These are phyloP conservation scores for Scleropages formosus DNA, from an alignment of 2,797 vertebrate species.

Conservation along the genomic window DNA sequence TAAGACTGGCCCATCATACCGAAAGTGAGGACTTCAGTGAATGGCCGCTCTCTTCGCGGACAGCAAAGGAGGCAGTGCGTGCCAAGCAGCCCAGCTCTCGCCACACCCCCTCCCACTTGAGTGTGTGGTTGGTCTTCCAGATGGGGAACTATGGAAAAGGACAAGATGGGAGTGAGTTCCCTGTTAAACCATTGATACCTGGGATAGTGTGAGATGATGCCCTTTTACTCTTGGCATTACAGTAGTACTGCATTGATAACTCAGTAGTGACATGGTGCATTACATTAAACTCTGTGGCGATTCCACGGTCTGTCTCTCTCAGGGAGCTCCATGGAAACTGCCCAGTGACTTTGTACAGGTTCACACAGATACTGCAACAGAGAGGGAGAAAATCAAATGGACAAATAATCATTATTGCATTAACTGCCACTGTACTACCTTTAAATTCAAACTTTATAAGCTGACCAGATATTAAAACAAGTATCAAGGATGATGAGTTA, in stretches of 20 bases:
- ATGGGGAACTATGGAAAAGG: constrained; percentile 78
- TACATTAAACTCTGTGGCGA: constrained; percentile 87
- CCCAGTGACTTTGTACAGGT: constrained; percentile 91
- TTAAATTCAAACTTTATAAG: background rate
- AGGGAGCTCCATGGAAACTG: constrained; percentile 98
- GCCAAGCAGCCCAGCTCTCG: constrained; percentile 90
- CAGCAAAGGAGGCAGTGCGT: constrained; percentile 90
- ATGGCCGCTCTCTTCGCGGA: constrained; percentile 92
- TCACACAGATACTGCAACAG: constrained; percentile 82
- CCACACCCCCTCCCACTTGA: constrained; percentile 98
- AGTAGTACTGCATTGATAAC: background rate
- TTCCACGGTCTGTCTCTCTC: constrained; percentile 88
- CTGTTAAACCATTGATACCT: background rate
- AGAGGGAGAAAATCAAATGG: constrained; percentile 34
- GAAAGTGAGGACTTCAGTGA: constrained; percentile 89
- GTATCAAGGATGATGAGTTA: background rate
- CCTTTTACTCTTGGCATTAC: background rate
- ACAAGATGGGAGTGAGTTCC: background rate
- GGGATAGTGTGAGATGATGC: background rate
- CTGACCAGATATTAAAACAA: background rate
- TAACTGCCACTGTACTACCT: background rate
- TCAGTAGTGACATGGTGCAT: constrained; percentile 43
- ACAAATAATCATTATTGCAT: background rate
- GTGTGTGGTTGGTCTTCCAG: constrained; percentile 80
- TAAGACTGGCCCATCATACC: constrained; percentile 58